A percentile compares a stretch with the other conserved stretches of the same genome.
Conservation (phyloP, 2,113 vertebrate genomes). For the Rhadina sibilatrix region DNA sequence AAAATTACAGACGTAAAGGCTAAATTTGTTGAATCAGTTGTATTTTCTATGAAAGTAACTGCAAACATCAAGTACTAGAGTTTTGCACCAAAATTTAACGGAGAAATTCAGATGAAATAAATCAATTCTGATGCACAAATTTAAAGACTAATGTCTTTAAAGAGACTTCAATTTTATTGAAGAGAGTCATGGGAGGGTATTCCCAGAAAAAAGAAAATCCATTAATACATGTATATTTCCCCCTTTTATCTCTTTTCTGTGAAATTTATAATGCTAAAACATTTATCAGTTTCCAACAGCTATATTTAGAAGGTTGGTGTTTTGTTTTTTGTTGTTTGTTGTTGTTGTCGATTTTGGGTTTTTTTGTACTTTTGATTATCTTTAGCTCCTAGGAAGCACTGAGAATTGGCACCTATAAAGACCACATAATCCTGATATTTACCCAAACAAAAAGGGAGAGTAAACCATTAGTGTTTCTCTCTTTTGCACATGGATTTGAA, state of each 20-base stretch:
- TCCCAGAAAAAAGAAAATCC: neutral
- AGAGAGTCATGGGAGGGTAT: neutral
- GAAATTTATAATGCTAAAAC: neutral
- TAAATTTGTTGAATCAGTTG: neutral
- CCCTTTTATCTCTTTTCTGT: neutral
- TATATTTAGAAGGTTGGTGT: neutral
- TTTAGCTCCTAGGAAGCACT: neutral
- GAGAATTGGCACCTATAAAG: neutral
- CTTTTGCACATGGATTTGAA: neutral
- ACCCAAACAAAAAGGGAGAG: neutral
- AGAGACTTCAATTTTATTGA: neutral
- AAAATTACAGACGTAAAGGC: neutral
- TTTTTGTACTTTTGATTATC: neutral
- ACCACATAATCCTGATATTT: neutral
- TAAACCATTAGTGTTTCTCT: neutral
- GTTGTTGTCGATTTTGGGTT: no score
- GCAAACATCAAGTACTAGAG: neutral
- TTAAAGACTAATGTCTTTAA: neutral
- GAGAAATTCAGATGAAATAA: neutral
- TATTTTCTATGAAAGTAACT: neutral
- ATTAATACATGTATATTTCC: neutral
- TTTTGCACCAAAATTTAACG: neutral
- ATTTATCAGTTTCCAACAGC: neutral
- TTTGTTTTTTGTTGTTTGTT: neutral
- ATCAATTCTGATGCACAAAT: neutral